Conservation (phyloP, 2,113 vertebrate genomes). For the Varanus komodoensis region DNA sequence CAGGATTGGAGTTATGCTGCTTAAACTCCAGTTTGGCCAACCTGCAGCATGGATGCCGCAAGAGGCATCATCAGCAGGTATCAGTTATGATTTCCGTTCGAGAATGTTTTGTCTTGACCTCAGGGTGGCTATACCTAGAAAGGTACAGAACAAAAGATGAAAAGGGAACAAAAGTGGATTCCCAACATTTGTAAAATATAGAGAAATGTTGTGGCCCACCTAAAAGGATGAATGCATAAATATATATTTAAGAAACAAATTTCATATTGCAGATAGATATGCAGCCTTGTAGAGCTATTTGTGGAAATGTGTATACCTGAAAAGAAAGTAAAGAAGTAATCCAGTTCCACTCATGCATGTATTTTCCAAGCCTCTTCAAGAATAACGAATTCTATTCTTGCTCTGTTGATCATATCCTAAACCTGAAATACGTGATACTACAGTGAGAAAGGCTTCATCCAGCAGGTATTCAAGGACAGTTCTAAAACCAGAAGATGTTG, state of each 20-base stretch:
- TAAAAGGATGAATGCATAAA: not conserved
- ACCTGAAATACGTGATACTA: not conserved
- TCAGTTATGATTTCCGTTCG: not conserved
- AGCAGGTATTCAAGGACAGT: not conserved
- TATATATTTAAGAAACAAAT: not conserved
- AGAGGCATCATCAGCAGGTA: not conserved
- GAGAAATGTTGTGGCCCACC: not conserved
- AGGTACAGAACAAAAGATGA: not conserved
- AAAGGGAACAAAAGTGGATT: slow-evolving; percentile 3
- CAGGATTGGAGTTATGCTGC: not conserved
- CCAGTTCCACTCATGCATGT: slow-evolving; percentile 14
- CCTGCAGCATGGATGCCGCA: not conserved
- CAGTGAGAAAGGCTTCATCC: not conserved
- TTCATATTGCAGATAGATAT: not conserved
- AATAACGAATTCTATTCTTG: slow-evolving; percentile 29
- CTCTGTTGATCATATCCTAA: not conserved
- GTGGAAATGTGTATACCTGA: slow-evolving; percentile 11
- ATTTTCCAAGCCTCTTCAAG: slow-evolving; percentile 22
- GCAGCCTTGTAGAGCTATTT: not conserved
- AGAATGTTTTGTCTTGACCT: not conserved
- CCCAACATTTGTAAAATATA: not conserved
- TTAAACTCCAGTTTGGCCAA: not conserved
- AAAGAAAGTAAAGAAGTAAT: not conserved
- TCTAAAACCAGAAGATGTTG: not conserved
- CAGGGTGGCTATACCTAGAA: not conserved